Evolutionary conservation across 2,113 vertebrate species (phyloP).

Genomic region (Sminthopsis crassicaudata): DNA sequence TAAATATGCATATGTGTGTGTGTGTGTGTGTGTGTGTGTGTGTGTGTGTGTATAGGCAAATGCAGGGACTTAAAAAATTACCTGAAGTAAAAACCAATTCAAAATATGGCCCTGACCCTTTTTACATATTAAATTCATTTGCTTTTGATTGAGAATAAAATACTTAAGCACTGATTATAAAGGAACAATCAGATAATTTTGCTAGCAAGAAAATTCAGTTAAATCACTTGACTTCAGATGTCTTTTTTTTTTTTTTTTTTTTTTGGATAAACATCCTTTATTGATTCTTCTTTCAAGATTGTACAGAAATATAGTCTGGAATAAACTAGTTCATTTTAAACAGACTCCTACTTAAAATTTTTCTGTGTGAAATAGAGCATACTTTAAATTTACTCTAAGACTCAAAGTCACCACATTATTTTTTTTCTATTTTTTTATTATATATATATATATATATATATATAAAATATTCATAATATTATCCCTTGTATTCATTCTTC

Average conservation of each 20-base stretch:
- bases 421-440: no score
- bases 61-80: not conserved
- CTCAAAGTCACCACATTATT: conserved; percentile 50
- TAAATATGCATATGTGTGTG: no score
- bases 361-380: conserved; percentile 22
- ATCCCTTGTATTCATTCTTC: no score
- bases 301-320: conserved; percentile 25
- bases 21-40: no score
- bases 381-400: conserved; percentile 28
- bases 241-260: no score
- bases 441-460: no score
- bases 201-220: not conserved
- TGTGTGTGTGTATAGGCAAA: no score
- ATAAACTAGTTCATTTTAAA: conserved; percentile 40
- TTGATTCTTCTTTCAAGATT: conserved; percentile 12
- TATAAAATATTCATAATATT: no score
- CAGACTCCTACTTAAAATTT: conserved; percentile 24
- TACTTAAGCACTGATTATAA: not conserved
- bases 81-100: not conserved
- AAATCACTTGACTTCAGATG: not conserved
- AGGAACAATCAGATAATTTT: not conserved
- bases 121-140: not conserved
- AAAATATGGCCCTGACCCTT: not conserved
- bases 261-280: not conserved
- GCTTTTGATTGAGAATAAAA: not conserved